Base-by-base conservation (phyloP, 2,888 invertebrate genomes). In the Euplexia lucipara region DNA sequence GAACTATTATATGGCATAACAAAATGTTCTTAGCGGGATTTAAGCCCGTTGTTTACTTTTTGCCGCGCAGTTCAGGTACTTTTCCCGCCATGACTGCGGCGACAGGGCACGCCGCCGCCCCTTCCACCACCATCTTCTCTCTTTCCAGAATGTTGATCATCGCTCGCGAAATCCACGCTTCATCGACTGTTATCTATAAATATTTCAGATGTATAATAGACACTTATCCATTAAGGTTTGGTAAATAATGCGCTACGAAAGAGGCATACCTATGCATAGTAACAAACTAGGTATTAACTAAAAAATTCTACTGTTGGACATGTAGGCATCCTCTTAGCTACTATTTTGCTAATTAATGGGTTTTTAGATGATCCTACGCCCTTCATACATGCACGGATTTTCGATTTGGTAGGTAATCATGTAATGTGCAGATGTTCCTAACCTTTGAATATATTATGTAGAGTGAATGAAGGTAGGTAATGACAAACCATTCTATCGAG, bases 51-150 rank as follows among this genome's bases (percentile, higher is more conserved):
- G 14, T 80, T 86, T 84, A 97, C 97, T 96, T 97, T 93, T 98
- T 98, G 37, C 97, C 98, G 79, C 96, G 96, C 10, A 98, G 95
- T 80, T 98, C 98, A 12, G 97, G 97, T 20, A 98, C 88, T 75
- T 97, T 96, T 4, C 97, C 97, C 3, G 97, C 96, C 61, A 98
- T 89, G 70, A 98, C 96, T 0, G 98, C 98, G 0, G 98, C 98
- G 22, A 98, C 89, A 0, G 97, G 97, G 30, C 97, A 96, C 0
- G 98, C 98, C 0, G 98, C 98, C 7, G 98, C 98, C 0, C 98
- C 98, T 88, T 98, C 98, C 0, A 98, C 97, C 5, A 98, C 97
- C 89, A 88, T 80, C 68, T 98, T 98, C 88, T 98, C 98, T 64
- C 96, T 92, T 87, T 98, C 98, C n/a, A 98, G 96, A 57, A 98